Base-by-base conservation (phyloP, 2,797 vertebrate species). In the Ataeniobius toweri region DNA sequence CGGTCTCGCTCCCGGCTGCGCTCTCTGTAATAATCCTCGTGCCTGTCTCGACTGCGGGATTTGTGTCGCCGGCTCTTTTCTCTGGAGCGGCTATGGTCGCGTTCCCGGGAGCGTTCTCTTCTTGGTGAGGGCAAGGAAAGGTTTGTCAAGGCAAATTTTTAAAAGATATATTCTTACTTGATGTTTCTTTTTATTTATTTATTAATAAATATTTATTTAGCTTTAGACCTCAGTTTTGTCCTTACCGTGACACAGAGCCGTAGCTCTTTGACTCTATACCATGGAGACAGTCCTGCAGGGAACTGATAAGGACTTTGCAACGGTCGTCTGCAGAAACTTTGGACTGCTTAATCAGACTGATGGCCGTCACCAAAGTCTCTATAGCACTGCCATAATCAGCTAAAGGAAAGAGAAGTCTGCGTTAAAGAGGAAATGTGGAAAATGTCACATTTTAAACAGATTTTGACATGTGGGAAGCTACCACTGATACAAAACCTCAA, bases 181-280 rank as follows among this genome's bases (percentile, higher is more conserved):
- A 58, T 5, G 18, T 51, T 58, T 50, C 41, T 24, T 70, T 36
- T 50, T 50, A 71, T 8, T 31, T 13, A 36, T 36, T 36, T 36
- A 36, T 36, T 36, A 36, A 36, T 36, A 3, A 36, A 36, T 36
- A 36, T 36, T 50, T 50, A 71, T 8, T 31, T 13, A 5, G 3
- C 18, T 71, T 59, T 5, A 59, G 36, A 39, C 39, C 14, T 31
- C n/a, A 39, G 44, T 3, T 61, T 69, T 22, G 28, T 28, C 2
- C 50, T 80, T 81, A 94, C 92, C 97, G 97, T 89, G 97, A 97
- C 80, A 95, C 98, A 77, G 98, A 99, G 84, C 98, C 98, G 3
- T 99, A 99, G 86, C 98, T 99, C 89, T 99, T 99, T 78, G 98
- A 99, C 92, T 99, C 98, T 78, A 99, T 99, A 89, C 98, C 98